Base-by-base conservation (phyloP, 2,797 vertebrate genomes). In the Odontamblyopus rebecca region DNA sequence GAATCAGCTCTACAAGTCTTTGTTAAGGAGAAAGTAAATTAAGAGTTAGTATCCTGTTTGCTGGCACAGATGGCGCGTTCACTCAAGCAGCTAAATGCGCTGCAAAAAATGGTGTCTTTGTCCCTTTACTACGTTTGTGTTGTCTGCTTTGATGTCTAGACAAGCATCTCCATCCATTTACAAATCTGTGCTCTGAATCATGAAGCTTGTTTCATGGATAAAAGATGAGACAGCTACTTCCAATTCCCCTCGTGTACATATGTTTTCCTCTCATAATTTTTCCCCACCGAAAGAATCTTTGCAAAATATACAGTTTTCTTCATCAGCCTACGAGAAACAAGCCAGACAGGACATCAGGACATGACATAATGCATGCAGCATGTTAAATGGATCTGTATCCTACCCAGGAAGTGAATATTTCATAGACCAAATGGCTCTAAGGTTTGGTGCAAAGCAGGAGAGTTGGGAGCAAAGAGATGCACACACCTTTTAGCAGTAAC, bases 361-460 rank as follows among this genome's bases (percentile, higher is more conserved):
- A 65, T 50, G 65, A 67, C 67, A 44, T 59, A 27, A 73, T 32
- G 61, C 66, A 67, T 5, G 0, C 38, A 54, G 19, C 70, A 74
- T 60, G 74, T 85, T 75, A 80, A 80, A 80, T 76, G 82, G 44
- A 76, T 84, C 68, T 76, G 79, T 68, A 74, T 85, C 78, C 80
- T 19, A 70, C 72, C 77, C 74, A 73, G 56, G 13, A 73, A 12
- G 65, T 93, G 82, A 91, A 91, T 93, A 92, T 92, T 93, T 93
- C 8, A 92, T 89, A 72, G 4, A 71, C 57, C 71, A 81, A 89
- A 86, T 77, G 69, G 65, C 86, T 87, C 74, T 86, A 69, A 60
- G 72, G 35, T 72, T 78, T 56, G 63, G 67, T 61, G 70, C 61
- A 71, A 68, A 16, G 29, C 41, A 50, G 41, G 13, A 72, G 66